A percentile compares a stretch with the other conserved stretches of the same genome.
These are phyloP conservation scores for Dromas ardeola DNA, from an alignment of 2,113 vertebrate genomes.

Conservation along the genomic window DNA sequence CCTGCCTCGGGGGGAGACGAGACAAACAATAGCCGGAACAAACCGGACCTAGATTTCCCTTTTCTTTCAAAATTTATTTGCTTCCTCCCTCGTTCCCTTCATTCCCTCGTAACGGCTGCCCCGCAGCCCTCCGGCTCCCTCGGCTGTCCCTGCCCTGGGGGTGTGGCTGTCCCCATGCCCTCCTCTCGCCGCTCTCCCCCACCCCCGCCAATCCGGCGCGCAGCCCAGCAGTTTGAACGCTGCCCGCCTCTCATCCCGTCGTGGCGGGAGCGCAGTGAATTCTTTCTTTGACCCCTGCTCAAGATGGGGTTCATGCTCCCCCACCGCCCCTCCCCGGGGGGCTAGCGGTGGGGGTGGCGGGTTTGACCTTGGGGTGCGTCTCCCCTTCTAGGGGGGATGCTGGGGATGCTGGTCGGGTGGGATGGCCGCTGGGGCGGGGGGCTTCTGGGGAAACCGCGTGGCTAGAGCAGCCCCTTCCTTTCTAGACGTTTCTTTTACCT, in stretches of 20 bases:
- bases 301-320: neutral
- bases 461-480: neutral
- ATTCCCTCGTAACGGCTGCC: neutral
- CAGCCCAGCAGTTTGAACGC: neutral
- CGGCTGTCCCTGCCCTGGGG: neutral
- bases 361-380: neutral
- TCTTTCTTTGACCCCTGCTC: neutral
- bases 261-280: neutral
- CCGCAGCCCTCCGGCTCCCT: neutral
- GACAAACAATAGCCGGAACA: neutral
- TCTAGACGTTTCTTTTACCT: conserved; percentile 6
- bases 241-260: neutral
- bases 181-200: neutral
- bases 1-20: neutral
- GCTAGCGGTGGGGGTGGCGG: neutral
- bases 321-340: no score
- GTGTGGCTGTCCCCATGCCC: conserved; percentile 17
- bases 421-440: neutral
- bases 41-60: neutral
- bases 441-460: neutral
- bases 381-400: neutral
- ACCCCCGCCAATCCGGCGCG: conserved; percentile 23
- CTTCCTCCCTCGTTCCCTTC: accelerated
- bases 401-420: neutral
- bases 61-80: neutral